Evolutionary conservation across 2,888 invertebrate species (phyloP).

Genomic region (Luperina nickerlii): DNA sequence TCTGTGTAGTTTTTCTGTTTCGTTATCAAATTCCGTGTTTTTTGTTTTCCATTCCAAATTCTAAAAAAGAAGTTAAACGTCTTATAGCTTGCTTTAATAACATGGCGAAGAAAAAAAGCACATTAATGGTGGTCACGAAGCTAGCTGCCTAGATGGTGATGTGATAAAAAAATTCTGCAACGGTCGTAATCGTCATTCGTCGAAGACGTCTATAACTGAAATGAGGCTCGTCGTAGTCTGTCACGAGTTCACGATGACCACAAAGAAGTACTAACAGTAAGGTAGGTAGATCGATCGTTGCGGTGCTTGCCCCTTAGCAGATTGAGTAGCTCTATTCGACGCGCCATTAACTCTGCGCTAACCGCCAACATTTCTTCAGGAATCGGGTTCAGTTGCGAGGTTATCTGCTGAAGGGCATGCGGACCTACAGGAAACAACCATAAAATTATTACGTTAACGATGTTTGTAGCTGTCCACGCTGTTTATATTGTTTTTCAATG

Average conservation of each 20-base stretch:
- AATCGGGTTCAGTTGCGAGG: slow-evolving; percentile 77
- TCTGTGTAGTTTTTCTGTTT: slow-evolving; percentile 81
- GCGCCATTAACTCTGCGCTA: slow-evolving; percentile 81
- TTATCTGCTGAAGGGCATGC: slow-evolving; percentile 79
- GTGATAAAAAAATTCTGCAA: not conserved
- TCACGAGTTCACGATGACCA: not conserved
- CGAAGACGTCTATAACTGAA: not conserved
- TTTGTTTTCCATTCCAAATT: slow-evolving; percentile 83
- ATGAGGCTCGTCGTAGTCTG: not conserved
- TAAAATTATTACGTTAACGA: too few species aligned
- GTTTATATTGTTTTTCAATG: not conserved
- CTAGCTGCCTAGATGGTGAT: not conserved
- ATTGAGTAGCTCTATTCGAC: slow-evolving; percentile 80
- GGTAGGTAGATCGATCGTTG: slow-evolving; percentile 71
- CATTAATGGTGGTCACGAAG: not conserved
- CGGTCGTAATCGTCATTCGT: not conserved
- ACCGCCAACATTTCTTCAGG: slow-evolving; percentile 80
- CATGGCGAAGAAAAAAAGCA: not conserved
- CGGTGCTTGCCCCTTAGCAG: slow-evolving; percentile 77
- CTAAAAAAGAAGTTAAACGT: slow-evolving; percentile 67
- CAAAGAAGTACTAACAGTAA: slow-evolving; percentile 59
- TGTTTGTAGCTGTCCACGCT: not conserved
- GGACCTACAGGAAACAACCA: slow-evolving; percentile 39
- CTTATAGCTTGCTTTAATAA: not conserved
- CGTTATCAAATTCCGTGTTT: slow-evolving; percentile 79